phyloP scores from a whole-genome alignment of 2,888 invertebrate genomes.

The Caenorhabditis doughertyi region DNA sequence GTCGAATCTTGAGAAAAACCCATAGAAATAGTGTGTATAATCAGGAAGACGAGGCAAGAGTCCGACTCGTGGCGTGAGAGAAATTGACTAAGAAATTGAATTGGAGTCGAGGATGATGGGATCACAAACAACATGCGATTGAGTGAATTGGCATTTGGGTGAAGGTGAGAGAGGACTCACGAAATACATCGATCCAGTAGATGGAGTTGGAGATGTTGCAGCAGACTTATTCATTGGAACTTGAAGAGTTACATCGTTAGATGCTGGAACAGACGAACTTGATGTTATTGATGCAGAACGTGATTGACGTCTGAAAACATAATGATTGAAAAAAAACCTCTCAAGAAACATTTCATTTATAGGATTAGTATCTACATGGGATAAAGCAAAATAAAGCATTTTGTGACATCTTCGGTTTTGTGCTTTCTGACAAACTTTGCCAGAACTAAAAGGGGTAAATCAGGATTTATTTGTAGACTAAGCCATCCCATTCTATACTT shows the following conservation, averaged over 20 bases:
- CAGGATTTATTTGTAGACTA: too few species aligned
- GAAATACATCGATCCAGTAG: constrained; percentile 41
- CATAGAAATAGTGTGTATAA: constrained; percentile 27
- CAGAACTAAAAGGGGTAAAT: too few species aligned
- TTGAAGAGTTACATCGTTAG: constrained; percentile 46
- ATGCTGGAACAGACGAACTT: constrained; percentile 51
- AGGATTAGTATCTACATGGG: too few species aligned
- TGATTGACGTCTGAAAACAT: constrained; percentile 50
- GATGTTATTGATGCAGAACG: constrained; percentile 63
- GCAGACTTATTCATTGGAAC: constrained; percentile 40
- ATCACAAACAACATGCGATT: constrained; percentile 15
- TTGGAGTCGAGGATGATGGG: constrained; percentile 26
- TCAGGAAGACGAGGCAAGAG: constrained; percentile 16
- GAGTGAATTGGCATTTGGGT: not conserved
- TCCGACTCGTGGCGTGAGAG: constrained; percentile 31
- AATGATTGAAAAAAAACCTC: not conserved
- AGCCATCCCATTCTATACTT: too few species aligned
- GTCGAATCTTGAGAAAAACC: constrained; percentile 19
- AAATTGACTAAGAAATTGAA: constrained; percentile 32
- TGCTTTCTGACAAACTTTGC: too few species aligned
- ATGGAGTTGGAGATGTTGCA: constrained; percentile 61
- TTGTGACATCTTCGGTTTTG: too few species aligned
- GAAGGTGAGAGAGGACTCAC: constrained; percentile 22
- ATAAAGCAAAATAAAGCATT: too few species aligned
- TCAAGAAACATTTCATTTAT: too few species aligned